Percentiles rank a stretch among this genome's conserved stretches.
These are phyloP conservation scores for Drosophila malerkotliana DNA, from an alignment of 1,140 invertebrate genomes.

Conservation along the genomic window DNA sequence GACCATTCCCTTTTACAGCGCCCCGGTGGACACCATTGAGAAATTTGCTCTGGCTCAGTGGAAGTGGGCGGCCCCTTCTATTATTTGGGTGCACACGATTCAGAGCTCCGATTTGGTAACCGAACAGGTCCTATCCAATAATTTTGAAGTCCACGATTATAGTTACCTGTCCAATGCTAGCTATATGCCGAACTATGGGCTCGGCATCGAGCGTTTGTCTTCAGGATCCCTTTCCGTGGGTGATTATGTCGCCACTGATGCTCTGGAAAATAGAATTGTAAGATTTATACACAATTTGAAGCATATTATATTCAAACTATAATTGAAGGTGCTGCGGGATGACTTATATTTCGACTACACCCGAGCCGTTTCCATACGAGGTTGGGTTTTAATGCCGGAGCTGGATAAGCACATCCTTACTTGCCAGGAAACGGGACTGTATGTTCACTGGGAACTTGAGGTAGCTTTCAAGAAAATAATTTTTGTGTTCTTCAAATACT, in stretches of 20 bases:
- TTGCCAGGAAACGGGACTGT: constrained; percentile 71
- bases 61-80: constrained; percentile 79
- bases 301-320: background rate
- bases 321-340: constrained; percentile 57
- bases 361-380: constrained; percentile 69
- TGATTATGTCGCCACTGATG: constrained; percentile 61
- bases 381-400: constrained; percentile 69
- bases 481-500: too few relatives aligned
- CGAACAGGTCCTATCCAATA: constrained; percentile 62
- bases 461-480: constrained; percentile 13
- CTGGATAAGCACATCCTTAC: constrained; percentile 66
- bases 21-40: constrained; percentile 64
- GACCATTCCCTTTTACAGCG: constrained; percentile 65
- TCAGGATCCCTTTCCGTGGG: constrained; percentile 68
- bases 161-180: constrained; percentile 69
- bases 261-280: constrained; percentile 71
- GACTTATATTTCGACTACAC: constrained; percentile 81
- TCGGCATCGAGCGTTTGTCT: constrained; percentile 68
- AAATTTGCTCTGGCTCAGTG: constrained; percentile 65
- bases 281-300: background rate
- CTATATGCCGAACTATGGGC: constrained; percentile 61
- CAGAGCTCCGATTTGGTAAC: constrained; percentile 58
- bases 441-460: constrained; percentile 72
- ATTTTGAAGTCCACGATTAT: constrained; percentile 71
- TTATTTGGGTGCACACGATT: constrained; percentile 71